Conservation (phyloP, 2,888 invertebrate species). For the Melipona beecheii region DNA sequence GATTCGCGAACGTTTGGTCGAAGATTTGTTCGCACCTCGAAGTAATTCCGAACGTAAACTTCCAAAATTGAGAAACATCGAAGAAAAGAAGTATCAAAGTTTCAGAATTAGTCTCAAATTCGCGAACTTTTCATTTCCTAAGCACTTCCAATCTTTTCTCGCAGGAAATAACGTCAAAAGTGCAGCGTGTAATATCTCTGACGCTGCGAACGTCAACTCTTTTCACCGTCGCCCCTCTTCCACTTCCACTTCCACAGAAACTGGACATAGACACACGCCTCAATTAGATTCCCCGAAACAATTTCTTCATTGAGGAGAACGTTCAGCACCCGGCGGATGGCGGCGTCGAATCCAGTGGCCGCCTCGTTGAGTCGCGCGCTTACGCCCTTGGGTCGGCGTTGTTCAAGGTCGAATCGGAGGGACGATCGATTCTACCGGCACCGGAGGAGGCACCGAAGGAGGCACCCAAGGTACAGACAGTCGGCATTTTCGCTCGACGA, state of each 20-base stretch:
- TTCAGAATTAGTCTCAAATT: too few relatives aligned
- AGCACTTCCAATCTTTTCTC: too few relatives aligned
- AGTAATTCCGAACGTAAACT: too few relatives aligned
- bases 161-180: too few relatives aligned
- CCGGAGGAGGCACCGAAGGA: neutral
- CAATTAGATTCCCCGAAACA: neutral
- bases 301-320: neutral
- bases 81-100: too few relatives aligned
- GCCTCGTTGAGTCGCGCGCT: constrained; percentile 8
- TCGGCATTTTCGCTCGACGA: constrained; percentile 12
- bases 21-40: too few relatives aligned
- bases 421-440: constrained; percentile 30
- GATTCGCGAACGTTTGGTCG: too few relatives aligned
- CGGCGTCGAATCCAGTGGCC: neutral
- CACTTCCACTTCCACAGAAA: neutral
- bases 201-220: neutral
- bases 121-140: too few relatives aligned
- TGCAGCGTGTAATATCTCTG: too few relatives aligned
- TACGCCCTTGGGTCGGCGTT: constrained; percentile 21
- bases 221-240: neutral
- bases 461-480: neutral
- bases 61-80: too few relatives aligned
- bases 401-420: constrained; percentile 39
- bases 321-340: neutral
- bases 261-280: neutral